Conservation (phyloP, 2,888 invertebrate species). For the Volucella inanis region DNA sequence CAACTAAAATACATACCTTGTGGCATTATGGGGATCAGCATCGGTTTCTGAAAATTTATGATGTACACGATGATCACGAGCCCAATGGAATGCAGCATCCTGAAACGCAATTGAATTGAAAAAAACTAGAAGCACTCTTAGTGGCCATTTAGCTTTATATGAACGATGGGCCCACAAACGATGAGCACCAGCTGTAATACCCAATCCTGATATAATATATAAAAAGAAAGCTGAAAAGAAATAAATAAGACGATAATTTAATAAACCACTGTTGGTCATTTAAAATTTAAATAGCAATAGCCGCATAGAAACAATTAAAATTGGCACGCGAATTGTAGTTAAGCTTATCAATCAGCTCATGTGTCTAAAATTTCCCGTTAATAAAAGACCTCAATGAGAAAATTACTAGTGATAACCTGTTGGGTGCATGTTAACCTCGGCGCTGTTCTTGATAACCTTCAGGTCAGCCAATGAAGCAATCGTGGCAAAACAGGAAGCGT, state of each 20-base stretch:
- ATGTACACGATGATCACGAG: slow-evolving; percentile 92
- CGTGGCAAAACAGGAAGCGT: slow-evolving; percentile 14
- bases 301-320: background rate
- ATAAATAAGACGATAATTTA: slow-evolving; percentile 9
- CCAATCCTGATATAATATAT: slow-evolving; percentile 91
- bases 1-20: slow-evolving; percentile 77
- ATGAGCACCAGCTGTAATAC: slow-evolving; percentile 98
- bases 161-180: slow-evolving; percentile 97
- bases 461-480: slow-evolving; percentile 4
- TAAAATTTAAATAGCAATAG: too few relatives aligned
- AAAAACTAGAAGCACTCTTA: slow-evolving; percentile 90
- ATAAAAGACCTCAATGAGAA: background rate
- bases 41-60: slow-evolving; percentile 97
- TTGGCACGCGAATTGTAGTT: slow-evolving; percentile 51
- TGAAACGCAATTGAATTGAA: slow-evolving; percentile 96
- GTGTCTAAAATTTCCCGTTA: background rate
- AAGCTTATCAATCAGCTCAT: slow-evolving; percentile 15
- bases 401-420: slow-evolving; percentile 29
- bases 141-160: slow-evolving; percentile 96
- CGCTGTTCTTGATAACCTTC: slow-evolving; percentile 1
- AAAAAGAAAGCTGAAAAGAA: slow-evolving; percentile 87
- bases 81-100: slow-evolving; percentile 91
- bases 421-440: slow-evolving; percentile 14
- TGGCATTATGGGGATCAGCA: slow-evolving; percentile 96
- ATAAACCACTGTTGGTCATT: background rate